A percentile compares a stretch with the other conserved stretches of the same genome.
Conservation (phyloP, 2,888 invertebrate species). For the Pyrochroa serraticornis region DNA sequence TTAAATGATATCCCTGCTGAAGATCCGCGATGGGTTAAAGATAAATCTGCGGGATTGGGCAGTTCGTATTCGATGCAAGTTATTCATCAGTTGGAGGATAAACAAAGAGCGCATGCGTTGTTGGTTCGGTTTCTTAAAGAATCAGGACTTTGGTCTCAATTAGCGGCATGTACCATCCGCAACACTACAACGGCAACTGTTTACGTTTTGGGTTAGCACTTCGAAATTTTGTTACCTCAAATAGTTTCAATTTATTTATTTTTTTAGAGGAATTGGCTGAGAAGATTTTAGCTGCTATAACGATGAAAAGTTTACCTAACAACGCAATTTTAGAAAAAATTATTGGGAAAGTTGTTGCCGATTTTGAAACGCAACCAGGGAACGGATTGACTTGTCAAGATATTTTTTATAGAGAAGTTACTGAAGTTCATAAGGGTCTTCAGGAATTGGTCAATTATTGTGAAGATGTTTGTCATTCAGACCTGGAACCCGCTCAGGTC, state of each 20-base stretch:
- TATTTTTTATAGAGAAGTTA: constrained; percentile 75
- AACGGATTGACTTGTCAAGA: constrained; percentile 72
- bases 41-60: constrained; percentile 62
- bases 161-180: constrained; percentile 54
- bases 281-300: constrained; percentile 76
- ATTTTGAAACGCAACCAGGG: constrained; percentile 56
- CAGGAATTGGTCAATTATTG: constrained; percentile 67
- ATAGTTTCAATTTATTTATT: not conserved
- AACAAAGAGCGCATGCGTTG: constrained; percentile 76
- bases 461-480: constrained; percentile 65
- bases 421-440: constrained; percentile 70
- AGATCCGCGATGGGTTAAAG: constrained; percentile 76
- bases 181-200: constrained; percentile 63
- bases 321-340: constrained; percentile 65
- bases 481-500: constrained; percentile 64
- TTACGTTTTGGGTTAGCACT: constrained; percentile 48
- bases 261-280: constrained; percentile 72
- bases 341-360: constrained; percentile 62
- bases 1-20: constrained; percentile 87
- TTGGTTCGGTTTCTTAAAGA: constrained; percentile 79
- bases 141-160: constrained; percentile 69
- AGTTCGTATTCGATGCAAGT: constrained; percentile 84
- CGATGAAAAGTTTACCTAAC: constrained; percentile 69
- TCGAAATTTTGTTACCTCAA: not conserved
- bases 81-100: constrained; percentile 84